These are phyloP conservation scores for Amphiprion ocellaris DNA, from an alignment of 2,113 vertebrate genomes.

Conservation along the genomic window DNA sequence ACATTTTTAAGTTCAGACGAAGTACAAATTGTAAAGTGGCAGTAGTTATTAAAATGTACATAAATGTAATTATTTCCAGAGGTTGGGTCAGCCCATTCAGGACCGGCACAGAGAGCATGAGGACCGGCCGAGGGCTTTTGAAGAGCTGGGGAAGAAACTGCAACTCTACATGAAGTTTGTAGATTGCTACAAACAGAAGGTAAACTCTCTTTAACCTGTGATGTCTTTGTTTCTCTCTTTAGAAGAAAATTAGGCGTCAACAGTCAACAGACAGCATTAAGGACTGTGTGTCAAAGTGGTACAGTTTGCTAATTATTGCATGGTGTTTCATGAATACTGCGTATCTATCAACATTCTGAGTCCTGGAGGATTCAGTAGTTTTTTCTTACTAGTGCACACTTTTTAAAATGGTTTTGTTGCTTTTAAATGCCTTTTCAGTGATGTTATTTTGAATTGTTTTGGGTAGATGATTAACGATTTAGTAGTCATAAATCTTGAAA, in stretches of 20 bases:
- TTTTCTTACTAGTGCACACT: too few relatives aligned
- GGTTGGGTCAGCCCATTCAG: conserved; percentile 92
- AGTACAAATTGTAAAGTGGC: background rate
- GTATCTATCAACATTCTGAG: too few relatives aligned
- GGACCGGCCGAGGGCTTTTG: conserved; percentile 93
- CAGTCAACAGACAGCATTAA: background rate
- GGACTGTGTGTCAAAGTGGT: background rate
- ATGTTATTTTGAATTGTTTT: too few relatives aligned
- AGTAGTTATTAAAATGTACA: background rate
- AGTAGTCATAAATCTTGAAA: background rate
- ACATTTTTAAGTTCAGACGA: background rate
- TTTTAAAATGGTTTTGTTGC: too few relatives aligned
- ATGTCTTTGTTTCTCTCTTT: background rate
- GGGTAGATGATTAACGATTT: background rate
- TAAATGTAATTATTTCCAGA: conserved; percentile 75
- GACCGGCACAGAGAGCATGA: conserved; percentile 91
- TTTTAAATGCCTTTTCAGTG: too few relatives aligned
- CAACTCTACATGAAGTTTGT: conserved; percentile 94
- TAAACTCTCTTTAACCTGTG: conserved; percentile 60
- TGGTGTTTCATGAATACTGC: too few relatives aligned
- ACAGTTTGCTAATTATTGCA: too few relatives aligned
- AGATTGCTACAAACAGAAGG: conserved; percentile 93
- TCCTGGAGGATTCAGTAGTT: too few relatives aligned
- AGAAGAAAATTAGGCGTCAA: background rate
- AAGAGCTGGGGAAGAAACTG: conserved; percentile 94